Conservation (phyloP, 1,140 invertebrate species). For the Macrosteles quadrilineatus region DNA sequence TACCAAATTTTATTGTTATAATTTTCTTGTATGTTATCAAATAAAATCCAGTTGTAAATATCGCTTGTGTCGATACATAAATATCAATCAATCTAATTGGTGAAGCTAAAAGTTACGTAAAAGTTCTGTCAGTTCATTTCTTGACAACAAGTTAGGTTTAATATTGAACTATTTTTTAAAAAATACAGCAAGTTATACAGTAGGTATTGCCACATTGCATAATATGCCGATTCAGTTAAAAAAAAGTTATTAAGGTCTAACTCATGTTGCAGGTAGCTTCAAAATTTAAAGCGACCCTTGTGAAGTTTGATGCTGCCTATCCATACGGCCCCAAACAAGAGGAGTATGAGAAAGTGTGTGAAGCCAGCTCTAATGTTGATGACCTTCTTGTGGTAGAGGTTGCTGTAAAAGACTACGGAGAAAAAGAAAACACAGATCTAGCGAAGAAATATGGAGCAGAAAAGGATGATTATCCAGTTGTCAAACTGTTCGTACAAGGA, state of each 20-base stretch:
- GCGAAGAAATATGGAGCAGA: constrained; percentile 74
- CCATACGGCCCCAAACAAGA: constrained; percentile 95
- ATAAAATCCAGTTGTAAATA: no score
- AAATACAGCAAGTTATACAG: background rate
- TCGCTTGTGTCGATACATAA: no score
- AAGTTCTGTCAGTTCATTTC: no score
- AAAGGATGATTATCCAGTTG: constrained; percentile 79
- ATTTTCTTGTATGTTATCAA: no score
- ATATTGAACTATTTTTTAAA: no score
- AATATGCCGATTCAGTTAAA: background rate
- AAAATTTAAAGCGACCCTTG: constrained; percentile 80
- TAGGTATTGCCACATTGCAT: background rate
- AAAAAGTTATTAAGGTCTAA: constrained; percentile 7
- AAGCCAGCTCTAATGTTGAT: constrained; percentile 66
- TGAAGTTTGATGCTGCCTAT: constrained; percentile 95
- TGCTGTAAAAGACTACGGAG: constrained; percentile 92
- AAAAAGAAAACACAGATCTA: constrained; percentile 85
- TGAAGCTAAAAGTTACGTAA: no score
- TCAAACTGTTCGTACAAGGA: constrained; percentile 76
- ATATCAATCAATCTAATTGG: no score
- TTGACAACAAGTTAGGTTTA: no score
- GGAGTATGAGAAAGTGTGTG: constrained; percentile 80
- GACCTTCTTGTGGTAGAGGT: constrained; percentile 86
- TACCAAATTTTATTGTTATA: no score
- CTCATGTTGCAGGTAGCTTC: constrained; percentile 64